A percentile compares a stretch with the other conserved stretches of the same genome.
Evolutionary conservation across 23 tunicate genomes (phyloP).

Genomic region (Aplidium turbinatum): DNA sequence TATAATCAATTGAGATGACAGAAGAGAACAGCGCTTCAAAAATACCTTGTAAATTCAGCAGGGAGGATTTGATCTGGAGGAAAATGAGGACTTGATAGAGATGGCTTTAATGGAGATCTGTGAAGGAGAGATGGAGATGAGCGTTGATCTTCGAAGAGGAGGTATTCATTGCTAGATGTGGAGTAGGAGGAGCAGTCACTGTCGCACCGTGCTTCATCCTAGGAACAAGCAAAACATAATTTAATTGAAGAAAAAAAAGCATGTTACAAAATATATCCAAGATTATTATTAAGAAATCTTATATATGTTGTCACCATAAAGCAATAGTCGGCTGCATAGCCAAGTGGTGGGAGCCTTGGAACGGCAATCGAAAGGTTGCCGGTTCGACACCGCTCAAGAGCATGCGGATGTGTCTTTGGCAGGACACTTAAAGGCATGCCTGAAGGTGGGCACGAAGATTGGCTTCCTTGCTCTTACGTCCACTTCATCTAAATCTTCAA

Average conservation of each 20-base stretch:
- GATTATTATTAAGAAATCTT: background rate
- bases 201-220: slow-evolving; percentile 3
- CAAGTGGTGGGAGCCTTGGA: too few species aligned
- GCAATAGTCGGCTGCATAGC: too few species aligned
- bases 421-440: slow-evolving; percentile 5
- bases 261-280: background rate
- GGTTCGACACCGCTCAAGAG: too few species aligned
- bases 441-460: background rate
- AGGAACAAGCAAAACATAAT: background rate
- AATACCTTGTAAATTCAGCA: slow-evolving; percentile 14
- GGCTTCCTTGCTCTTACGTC: background rate
- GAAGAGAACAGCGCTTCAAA: background rate
- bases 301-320: too few species aligned
- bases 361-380: too few species aligned
- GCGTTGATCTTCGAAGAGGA: slow-evolving; percentile 35
- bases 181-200: slow-evolving; percentile 56
- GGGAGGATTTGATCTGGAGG: background rate
- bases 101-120: slow-evolving; percentile 16
- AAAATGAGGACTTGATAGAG: slow-evolving; percentile 32
- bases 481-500: too few species aligned
- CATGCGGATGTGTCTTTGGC: too few species aligned
- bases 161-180: slow-evolving; percentile 69
- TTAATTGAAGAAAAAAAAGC: background rate
- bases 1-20: background rate
- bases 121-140: slow-evolving; percentile 17